Evolutionary conservation across 2,113 vertebrate species (phyloP).

Genomic region (Spea multiplicata): DNA sequence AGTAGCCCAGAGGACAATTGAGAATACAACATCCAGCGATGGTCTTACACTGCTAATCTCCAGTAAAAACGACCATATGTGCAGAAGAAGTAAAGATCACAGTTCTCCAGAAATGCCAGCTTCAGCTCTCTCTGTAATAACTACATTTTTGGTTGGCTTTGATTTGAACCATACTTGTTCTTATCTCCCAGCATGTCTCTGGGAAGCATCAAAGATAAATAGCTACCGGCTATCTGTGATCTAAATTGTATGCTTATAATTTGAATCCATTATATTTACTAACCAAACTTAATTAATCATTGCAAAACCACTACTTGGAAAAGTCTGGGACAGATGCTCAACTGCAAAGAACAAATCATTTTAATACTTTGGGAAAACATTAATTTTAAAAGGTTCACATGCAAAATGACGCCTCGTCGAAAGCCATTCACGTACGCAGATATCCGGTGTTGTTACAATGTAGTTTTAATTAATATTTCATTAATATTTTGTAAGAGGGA

Average conservation of each 20-base stretch:
- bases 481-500: not conserved
- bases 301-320: constrained; percentile 36
- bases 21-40: too few relatives aligned
- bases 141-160: constrained; percentile 39
- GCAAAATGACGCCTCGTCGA: not conserved
- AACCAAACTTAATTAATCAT: constrained; percentile 46
- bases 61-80: too few relatives aligned
- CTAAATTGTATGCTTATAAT: constrained; percentile 44
- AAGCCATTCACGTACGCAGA: constrained; percentile 15
- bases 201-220: constrained; percentile 48
- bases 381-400: constrained; percentile 28
- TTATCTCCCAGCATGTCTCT: constrained; percentile 46
- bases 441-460: not conserved
- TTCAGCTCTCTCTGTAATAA: constrained; percentile 1
- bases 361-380: constrained; percentile 41
- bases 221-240: constrained; percentile 42
- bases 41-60: too few relatives aligned
- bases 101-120: not conserved
- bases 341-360: constrained; percentile 15
- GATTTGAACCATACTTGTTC: constrained; percentile 41
- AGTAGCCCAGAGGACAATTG: too few relatives aligned
- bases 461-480: constrained; percentile 1
- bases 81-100: too few relatives aligned
- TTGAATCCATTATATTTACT: constrained; percentile 45
- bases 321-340: constrained; percentile 42